Evolutionary conservation across 2,888 invertebrate genomes (phyloP), one percentile per base, ranked within the genome.

Genomic region (Papilio elwesi): DNA sequence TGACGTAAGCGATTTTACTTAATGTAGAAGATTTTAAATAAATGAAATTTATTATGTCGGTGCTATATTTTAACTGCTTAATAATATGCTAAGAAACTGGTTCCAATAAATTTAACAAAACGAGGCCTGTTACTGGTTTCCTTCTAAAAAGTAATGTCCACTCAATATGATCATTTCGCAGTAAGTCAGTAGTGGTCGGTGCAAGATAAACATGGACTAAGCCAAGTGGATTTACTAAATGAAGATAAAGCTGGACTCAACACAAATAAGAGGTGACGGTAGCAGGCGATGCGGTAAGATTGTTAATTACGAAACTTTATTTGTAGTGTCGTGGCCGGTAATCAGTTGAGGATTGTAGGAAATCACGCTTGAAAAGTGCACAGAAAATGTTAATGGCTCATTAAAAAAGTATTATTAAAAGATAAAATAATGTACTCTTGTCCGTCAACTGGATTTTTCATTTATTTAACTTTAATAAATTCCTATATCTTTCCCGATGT

Each of bases 141-240:
- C 38, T 62, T 62, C 43, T 62, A 43, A 43, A 62, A 15, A 62
- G 36, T 57, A 36, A 57, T 36, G 9, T 48, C 16, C 6, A 59
- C 12, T 65, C 13, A 66, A 71, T 12, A 53, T 26, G 62, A 10
- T 10, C 49, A 72, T 68, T 64, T 16, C 9, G 59, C 38, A 43
- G 36, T 57, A 13, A n/a, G 59, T 62, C 13, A 43, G 16, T 11
- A 48, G 15, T 48, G 55, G 63, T 74, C 63, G 73, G 77, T 77
- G 71, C 47, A n/a, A 66, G 73, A 65, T 73, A 65, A 79, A 77
- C 80, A 78, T 80, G 77, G 82, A 83, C 79, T 82, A 80, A 80
- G 79, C 74, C 76, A 65, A 72, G 74, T 76, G 74, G 76, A 77
- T 76, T 78, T 76, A 76, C 75, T 70, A 73, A 76, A 76, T 72